Conservation (phyloP, 2,113 vertebrate genomes). For the Dasyprocta punctata region DNA sequence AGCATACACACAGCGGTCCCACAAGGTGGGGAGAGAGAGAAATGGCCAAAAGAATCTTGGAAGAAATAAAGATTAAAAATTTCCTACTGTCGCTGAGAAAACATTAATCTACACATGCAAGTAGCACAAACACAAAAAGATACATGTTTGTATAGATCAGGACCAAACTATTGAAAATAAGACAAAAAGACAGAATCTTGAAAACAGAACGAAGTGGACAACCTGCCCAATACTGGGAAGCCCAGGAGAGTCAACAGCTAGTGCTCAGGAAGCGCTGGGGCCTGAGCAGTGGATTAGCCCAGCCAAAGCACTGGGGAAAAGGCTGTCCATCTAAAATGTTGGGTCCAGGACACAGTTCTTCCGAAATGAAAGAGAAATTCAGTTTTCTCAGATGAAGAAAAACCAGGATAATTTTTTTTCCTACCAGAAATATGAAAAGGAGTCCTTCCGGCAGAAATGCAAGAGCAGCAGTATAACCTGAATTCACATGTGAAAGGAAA, state of each 20-base stretch:
- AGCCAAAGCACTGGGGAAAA: background rate
- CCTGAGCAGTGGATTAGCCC: background rate
- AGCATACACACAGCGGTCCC: background rate
- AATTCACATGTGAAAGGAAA: background rate
- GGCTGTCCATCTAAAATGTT: background rate
- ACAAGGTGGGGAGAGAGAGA: background rate
- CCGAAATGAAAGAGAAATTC: background rate
- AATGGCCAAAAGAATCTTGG: background rate
- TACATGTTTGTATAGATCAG: background rate
- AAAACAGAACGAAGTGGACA: background rate
- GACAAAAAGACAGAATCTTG: background rate
- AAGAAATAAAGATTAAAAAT: background rate
- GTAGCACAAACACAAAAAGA: background rate
- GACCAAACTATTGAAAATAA: background rate
- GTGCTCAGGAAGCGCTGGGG: background rate
- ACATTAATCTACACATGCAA: background rate
- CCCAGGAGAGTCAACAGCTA: background rate
- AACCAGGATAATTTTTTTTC: background rate
- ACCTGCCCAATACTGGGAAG: no score
- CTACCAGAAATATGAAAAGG: background rate
- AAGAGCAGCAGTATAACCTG: background rate
- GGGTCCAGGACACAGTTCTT: background rate
- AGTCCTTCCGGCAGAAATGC: background rate
- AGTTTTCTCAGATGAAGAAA: background rate
- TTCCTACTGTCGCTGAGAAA: background rate